Evolutionary conservation across 1,140 invertebrate genomes (phyloP), one percentile per base, ranked within the genome.

Genomic region (Drosophila chauvacae): DNA sequence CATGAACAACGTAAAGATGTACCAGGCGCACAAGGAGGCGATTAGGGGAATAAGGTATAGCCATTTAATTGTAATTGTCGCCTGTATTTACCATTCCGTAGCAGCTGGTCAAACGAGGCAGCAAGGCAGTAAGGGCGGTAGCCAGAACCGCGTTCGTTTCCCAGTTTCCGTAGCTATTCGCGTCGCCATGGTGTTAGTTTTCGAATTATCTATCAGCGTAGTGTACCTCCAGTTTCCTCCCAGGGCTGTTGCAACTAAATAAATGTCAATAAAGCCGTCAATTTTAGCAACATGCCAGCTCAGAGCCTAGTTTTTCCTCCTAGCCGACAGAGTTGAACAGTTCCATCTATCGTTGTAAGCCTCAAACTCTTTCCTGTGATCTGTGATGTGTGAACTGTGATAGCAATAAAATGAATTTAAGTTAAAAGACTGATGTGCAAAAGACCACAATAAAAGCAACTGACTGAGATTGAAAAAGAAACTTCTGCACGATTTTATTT

Each of bases 1-100:
- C 94, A 99, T 99, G 99, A 99, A 99, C 94, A 99, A 99, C 94
- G 99, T 99, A 20, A 99, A 99, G 95, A 99, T 99, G 98, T 99
- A 98, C 95, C 98, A 99, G 94, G 99, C 98, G 37, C 99, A 99
- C 94, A 99, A 99, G 95, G 99, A 99, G 95, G 97, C 99, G 71
- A 96, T 99, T 86, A 95, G 99, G 93, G 98, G 98, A 94, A 97
- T 99, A 94, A 98, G 97, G 97, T 98, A 96, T 94, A 94, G 93
- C 92, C 91, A 77, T 91, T 70, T 80, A 82, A 77, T 79, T 72
- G 76, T 76, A 91, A 80, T 70, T 80, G 68, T 73, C 80, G 70
- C 75, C 58, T 81, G 76, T 83, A 81, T 80, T 85, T 80, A 85
- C 64, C 81, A 81, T 81, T 88, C 72, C 55, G 73, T 82, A 88